Evolutionary conservation across 2,888 invertebrate genomes (phyloP).

Genomic region (Boloria euphrosyne): DNA sequence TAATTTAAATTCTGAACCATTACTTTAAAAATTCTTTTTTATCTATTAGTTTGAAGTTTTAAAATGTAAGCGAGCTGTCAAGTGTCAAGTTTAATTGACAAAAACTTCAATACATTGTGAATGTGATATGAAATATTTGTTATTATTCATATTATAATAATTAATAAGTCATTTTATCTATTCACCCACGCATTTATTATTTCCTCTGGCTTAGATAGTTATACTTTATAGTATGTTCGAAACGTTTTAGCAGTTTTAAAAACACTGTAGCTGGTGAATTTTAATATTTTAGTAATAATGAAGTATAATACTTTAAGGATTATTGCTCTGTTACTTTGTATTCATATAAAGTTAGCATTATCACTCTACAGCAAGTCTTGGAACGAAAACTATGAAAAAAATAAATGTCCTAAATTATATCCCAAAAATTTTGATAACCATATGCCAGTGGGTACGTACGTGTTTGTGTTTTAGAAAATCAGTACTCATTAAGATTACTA

Average conservation of each 20-base stretch:
- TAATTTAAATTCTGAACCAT: no score
- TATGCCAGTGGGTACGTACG: conserved; percentile 79
- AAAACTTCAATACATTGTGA: conserved; percentile 21
- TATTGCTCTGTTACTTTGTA: conserved; percentile 53
- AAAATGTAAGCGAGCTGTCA: background rate
- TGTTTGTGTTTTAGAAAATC: conserved; percentile 9
- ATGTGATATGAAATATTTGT: conserved; percentile 29
- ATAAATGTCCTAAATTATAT: conserved; percentile 79
- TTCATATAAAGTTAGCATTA: conserved; percentile 55
- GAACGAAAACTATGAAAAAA: conserved; percentile 76
- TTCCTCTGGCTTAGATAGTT: conserved; percentile 45
- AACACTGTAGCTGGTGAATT: conserved; percentile 30
- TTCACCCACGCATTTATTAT: conserved; percentile 56
- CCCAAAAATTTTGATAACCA: conserved; percentile 81
- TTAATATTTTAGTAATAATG: conserved; percentile 34
- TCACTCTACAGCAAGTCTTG: conserved; percentile 73
- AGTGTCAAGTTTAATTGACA: conserved; percentile 12
- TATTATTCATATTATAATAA: conserved; percentile 34
- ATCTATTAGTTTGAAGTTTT: no score
- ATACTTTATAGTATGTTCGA: conserved; percentile 28
- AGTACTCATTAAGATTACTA: background rate
- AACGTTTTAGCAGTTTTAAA: conserved; percentile 29
- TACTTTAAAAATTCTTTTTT: no score
- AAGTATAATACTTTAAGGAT: conserved; percentile 43
- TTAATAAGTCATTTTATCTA: conserved; percentile 49